phyloP scores from a whole-genome alignment of 2,888 invertebrate species.

The Electrophaes corylata region DNA sequence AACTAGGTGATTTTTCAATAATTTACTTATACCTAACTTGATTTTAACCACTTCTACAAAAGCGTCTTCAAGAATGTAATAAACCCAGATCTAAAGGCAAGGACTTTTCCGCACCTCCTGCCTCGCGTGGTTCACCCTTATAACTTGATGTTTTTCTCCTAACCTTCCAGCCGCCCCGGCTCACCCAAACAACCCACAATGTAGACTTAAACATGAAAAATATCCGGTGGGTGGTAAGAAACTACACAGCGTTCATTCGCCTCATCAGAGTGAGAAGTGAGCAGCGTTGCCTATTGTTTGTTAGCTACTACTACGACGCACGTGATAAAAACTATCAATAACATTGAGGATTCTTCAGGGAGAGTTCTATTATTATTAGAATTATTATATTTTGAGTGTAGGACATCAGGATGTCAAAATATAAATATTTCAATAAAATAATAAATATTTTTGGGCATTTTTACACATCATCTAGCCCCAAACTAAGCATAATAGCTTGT shows the following conservation, averaged over 20 bases:
- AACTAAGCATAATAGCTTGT: no score
- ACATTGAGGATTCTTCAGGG: background rate
- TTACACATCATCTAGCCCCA: no score
- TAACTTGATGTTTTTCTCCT: constrained; percentile 60
- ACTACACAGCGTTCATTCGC: constrained; percentile 65
- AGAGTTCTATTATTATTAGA: no score
- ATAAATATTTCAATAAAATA: no score
- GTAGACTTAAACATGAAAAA: constrained; percentile 55
- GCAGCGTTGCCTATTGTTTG: constrained; percentile 51
- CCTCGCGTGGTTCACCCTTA: constrained; percentile 51
- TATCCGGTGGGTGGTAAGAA: constrained; percentile 53
- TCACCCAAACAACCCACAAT: constrained; percentile 49
- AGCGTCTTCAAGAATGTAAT: constrained; percentile 60
- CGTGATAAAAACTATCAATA: constrained; percentile 42
- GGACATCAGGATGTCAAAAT: no score
- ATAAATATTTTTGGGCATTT: no score
- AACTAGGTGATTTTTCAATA: background rate
- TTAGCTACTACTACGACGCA: constrained; percentile 14
- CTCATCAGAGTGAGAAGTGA: constrained; percentile 57
- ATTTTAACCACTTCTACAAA: constrained; percentile 48
- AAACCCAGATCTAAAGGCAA: constrained; percentile 62
- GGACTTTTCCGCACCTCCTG: constrained; percentile 40
- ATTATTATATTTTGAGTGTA: no score
- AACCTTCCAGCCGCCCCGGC: constrained; percentile 44
- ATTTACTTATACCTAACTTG: background rate